Base-by-base conservation (phyloP, 1,140 invertebrate genomes). In the Matsumurasca onukii region DNA sequence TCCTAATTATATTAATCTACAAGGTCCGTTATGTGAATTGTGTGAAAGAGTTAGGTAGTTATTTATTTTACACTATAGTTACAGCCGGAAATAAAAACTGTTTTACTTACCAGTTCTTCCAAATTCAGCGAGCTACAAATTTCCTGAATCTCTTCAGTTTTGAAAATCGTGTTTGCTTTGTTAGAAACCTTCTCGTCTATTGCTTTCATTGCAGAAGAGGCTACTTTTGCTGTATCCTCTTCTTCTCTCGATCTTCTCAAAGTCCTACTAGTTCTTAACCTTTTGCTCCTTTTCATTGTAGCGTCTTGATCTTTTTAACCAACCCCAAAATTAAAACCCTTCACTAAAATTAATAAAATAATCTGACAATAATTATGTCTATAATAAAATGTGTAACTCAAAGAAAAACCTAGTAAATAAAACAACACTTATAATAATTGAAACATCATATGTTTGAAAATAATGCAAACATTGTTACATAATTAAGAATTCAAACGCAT, bases 121-220 rank as follows among this genome's bases (percentile, higher is more conserved):
- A 49, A 66, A n/a, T 59, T 39, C 1, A 74, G 49, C 31, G 72
- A 59, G 20, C 24, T 68, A 15, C 69, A 31, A 0, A 74, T 61
- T 29, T 71, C 70, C 45, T 72, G 69, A 17, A 74, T 52, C 49
- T 74, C 73, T 17, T 74, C 73, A 22, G 27, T 69, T 67, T 72
- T 73, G 45, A 74, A 74, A 25, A 67, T 63, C 30, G 61, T 9
- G 49, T 20, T 51, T 51, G 24, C 24, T n/a, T 51, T 51, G 24
- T 51, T 51, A 51, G 52, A 34, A 22, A 31, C 20, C 30, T 68
- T 15, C 9, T 73, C 63, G 48, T 2, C 31, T 22, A 52, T 45
- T 31, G 55, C 20, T 66, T 71, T 65, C 55, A 31, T 29, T 49
- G 55, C 64, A 22, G 66, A 25, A 48, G 55, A 27, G 51, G 59